Conservation (phyloP, 2,888 invertebrate species). For the Tachina fera region DNA sequence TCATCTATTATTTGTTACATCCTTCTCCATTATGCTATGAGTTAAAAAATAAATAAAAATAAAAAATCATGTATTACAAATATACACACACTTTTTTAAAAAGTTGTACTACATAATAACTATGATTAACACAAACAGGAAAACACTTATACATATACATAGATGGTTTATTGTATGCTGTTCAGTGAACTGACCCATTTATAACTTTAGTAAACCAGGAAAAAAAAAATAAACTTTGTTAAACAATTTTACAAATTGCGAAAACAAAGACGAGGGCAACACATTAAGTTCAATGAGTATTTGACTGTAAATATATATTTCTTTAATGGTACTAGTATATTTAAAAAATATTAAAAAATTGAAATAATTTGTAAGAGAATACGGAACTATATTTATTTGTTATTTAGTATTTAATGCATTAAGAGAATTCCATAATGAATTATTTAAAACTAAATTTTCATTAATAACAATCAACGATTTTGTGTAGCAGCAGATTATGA, state of each 20-base stretch:
- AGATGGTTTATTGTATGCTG: background rate
- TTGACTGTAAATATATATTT: too few relatives aligned
- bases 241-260: slow-evolving; percentile 15
- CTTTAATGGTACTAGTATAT: too few relatives aligned
- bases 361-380: too few relatives aligned
- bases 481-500: background rate
- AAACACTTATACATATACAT: background rate
- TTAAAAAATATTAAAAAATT: too few relatives aligned
- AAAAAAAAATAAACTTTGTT: background rate
- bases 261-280: background rate
- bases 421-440: too few relatives aligned
- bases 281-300: background rate
- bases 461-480: too few relatives aligned
- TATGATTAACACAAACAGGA: background rate
- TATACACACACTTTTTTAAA: background rate
- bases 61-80: background rate
- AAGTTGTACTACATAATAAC: slow-evolving; percentile 8
- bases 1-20: slow-evolving; percentile 50
- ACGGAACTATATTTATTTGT: too few relatives aligned
- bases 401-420: too few relatives aligned
- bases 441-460: too few relatives aligned
- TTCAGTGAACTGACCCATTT: slow-evolving; percentile 46
- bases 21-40: background rate
- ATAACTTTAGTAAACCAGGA: background rate
- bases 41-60: background rate